Conservation (phyloP, 53 echinoderm and acorn worm species). For the Hippasteria phrygiana region DNA sequence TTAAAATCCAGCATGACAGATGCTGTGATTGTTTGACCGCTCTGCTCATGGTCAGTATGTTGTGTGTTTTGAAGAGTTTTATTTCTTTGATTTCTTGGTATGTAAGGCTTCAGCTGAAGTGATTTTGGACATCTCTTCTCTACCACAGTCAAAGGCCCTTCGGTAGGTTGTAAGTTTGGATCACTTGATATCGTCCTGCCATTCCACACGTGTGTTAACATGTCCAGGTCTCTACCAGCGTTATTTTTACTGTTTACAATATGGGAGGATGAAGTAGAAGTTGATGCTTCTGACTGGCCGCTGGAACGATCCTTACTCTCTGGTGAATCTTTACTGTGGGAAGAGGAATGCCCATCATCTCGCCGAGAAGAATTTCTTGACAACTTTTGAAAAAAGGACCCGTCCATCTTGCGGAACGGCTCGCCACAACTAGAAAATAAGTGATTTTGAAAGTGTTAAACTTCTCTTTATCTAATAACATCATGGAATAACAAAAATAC, state of each 20-base stretch:
- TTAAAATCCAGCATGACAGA: neutral
- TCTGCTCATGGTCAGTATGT: neutral
- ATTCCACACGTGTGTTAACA: neutral
- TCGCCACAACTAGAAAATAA: neutral
- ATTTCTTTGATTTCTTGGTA: slow-evolving; percentile 23
- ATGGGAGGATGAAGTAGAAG: neutral
- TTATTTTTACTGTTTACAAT: neutral
- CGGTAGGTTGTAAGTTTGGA: neutral
- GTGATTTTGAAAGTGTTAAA: no score
- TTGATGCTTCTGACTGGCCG: slow-evolving; percentile 5
- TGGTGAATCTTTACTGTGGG: no score
- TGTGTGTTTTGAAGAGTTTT: neutral
- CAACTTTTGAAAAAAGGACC: slow-evolving; percentile 33
- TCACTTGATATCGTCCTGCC: neutral
- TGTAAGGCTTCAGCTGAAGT: slow-evolving; percentile 37
- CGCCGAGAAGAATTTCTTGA: neutral
- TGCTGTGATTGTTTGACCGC: neutral
- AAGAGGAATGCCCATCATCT: no score
- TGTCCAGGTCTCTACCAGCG: neutral
- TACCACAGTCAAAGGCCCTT: slow-evolving; percentile 8
- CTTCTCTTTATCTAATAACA: no score
- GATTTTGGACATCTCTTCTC: slow-evolving; percentile 17
- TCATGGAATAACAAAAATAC: no score
- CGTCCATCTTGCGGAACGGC: neutral
- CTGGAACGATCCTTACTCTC: neutral